Base-by-base conservation (phyloP, 1,140 invertebrate genomes). In the Apis florea region DNA sequence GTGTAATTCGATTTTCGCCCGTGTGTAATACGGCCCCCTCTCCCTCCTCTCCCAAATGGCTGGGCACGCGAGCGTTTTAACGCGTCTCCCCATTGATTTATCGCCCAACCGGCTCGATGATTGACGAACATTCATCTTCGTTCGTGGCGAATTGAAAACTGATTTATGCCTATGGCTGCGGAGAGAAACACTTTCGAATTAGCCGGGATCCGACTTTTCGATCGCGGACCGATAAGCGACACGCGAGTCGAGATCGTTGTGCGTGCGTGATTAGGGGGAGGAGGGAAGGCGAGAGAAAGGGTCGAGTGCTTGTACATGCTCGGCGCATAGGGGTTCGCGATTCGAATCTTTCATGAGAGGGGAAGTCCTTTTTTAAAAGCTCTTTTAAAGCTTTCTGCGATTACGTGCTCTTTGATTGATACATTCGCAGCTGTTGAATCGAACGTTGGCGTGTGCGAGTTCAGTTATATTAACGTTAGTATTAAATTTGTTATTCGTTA, bases 91-190 rank as follows among this genome's bases (percentile, higher is more conserved):
- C 12, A 64, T 64, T 66, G 59, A 66, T 79, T 79, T 63, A 79
- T 79, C 68, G 31, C 13, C 13, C 15, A 10, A 12, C 13, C 9
- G 0, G 5, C 13, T 40, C 68, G 26, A 64, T 72, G 68, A 79
- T 79, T 19, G 77, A 79, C 77, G 77, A 71, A 63, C 77, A 47
- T 72, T 72, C 58, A 72, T 71, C 67, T 79, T 72, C 58, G 58
- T 64, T n/a, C 56, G 47, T 5, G 64, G 21, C 61, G 31, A 40
- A 51, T 0, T 11, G n/a, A n/a, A 54, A 17, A 24, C 54, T 58
- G 24, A 72, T 79, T 79, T 72, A 72, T 51, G 21, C 26, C 21
- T 4, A n/a, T 12, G 9, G 8, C 1, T 6, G 31, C 4, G n/a
- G 1, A 8, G 26, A 67, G n/a, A 59, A 59, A 77, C 66, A 61